A percentile compares a stretch with the other conserved stretches of the same genome.
These are phyloP conservation scores for Boulengeromyrus knoepffleri DNA, from an alignment of 2,113 vertebrate species.

Conservation along the genomic window DNA sequence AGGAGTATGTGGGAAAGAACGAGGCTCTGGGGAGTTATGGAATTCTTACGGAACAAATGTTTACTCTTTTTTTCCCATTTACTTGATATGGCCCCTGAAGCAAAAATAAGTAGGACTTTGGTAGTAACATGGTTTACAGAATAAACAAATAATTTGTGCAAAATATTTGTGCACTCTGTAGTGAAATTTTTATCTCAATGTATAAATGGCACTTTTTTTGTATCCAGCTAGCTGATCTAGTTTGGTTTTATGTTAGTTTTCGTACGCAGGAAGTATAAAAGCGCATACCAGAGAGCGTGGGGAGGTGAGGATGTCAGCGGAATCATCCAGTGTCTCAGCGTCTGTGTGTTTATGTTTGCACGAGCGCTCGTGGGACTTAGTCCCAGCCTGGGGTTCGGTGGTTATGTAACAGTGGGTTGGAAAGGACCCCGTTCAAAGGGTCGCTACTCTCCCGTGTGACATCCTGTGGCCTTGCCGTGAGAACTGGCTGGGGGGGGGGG, in stretches of 20 bases:
- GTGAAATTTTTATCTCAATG: not conserved
- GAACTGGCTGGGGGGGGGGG: slow-evolving; percentile 33
- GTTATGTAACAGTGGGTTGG: slow-evolving; percentile 37
- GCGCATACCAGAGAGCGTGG: not conserved
- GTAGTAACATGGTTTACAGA: not conserved
- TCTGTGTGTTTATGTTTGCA: not conserved
- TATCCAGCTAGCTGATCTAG: not conserved
- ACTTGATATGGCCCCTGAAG: not conserved
- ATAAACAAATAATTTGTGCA: not conserved
- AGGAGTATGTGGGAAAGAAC: not conserved
- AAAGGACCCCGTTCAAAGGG: slow-evolving; percentile 25
- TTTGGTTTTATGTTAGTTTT: not conserved
- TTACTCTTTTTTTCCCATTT: slow-evolving; percentile 5
- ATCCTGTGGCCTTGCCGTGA: slow-evolving; percentile 28
- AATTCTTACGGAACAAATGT: slow-evolving; percentile 5
- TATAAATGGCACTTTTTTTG: not conserved
- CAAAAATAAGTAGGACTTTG: not conserved
- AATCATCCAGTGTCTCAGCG: not conserved
- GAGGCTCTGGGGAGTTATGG: not conserved
- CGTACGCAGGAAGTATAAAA: not conserved
- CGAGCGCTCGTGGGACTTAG: not conserved
- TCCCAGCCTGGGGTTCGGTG: not conserved
- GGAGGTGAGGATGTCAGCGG: not conserved
- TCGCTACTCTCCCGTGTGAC: slow-evolving; percentile 14
- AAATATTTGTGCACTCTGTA: not conserved